Evolutionary conservation across 2,797 vertebrate genomes (phyloP).

Genomic region (Tenualosa ilisha): DNA sequence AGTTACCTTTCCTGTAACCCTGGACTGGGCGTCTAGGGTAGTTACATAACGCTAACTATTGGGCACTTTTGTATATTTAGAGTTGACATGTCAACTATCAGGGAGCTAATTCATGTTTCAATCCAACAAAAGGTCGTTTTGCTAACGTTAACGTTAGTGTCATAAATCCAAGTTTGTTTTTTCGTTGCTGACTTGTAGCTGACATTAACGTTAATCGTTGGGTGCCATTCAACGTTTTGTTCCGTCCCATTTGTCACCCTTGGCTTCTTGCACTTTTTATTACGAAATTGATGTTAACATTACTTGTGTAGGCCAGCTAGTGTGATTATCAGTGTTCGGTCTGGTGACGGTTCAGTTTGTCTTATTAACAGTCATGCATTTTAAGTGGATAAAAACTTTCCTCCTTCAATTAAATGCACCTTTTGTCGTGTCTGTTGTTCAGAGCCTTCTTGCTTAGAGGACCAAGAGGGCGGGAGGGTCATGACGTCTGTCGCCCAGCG

Average conservation of each 20-base stretch:
- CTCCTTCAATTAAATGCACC: not conserved
- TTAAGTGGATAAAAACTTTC: not conserved
- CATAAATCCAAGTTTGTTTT: not conserved
- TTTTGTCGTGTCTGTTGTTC: not conserved
- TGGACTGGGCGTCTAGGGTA: not conserved
- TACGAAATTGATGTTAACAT: not conserved
- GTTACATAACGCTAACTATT: not conserved
- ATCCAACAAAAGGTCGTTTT: not conserved
- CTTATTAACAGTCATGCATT: not conserved
- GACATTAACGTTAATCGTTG: not conserved
- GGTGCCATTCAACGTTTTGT: not conserved
- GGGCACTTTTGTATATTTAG: not conserved
- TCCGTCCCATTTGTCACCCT: not conserved
- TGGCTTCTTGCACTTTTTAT: too few species aligned
- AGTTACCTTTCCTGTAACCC: not conserved
- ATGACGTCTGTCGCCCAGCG: slow-evolving; percentile 68
- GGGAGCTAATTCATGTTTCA: not conserved
- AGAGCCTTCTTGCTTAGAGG: not conserved
- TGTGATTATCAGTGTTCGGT: too few species aligned
- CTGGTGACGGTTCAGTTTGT: too few species aligned
- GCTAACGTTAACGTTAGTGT: not conserved
- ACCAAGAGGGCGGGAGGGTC: not conserved
- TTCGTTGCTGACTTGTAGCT: not conserved
- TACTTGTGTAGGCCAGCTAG: not conserved
- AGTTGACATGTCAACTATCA: not conserved